A percentile compares a stretch with the other conserved stretches of the same genome.
phyloP scores from a whole-genome alignment of 1,140 invertebrate species.

The Oncopodura yosiiana region DNA sequence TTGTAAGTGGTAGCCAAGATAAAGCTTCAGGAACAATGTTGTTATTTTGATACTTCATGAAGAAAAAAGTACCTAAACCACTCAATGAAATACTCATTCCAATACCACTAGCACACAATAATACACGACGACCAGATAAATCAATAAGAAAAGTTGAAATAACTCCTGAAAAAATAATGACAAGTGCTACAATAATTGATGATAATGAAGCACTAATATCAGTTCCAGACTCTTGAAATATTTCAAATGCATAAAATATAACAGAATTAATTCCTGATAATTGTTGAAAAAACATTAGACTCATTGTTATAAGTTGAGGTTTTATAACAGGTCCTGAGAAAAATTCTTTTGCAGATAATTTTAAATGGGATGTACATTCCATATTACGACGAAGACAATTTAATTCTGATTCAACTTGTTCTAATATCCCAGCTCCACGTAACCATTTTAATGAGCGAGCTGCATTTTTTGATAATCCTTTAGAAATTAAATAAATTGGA shows the following conservation, averaged over 20 bases:
- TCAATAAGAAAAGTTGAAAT: constrained; percentile 43
- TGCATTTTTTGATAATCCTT: constrained; percentile 50
- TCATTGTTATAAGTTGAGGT: constrained; percentile 19
- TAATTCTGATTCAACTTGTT: no score
- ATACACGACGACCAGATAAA: constrained; percentile 42
- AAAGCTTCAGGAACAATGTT: constrained; percentile 16
- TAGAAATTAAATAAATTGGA: constrained; percentile 56
- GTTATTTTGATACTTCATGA: constrained; percentile 38
- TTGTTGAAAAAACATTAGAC: constrained; percentile 33
- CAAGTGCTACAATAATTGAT: constrained; percentile 42
- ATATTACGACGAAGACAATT: no score
- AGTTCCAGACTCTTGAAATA: constrained; percentile 53
- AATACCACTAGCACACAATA: constrained; percentile 44
- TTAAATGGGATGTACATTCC: no score
- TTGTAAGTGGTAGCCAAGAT: constrained; percentile 62
- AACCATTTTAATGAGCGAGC: constrained; percentile 54
- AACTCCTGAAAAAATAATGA: constrained; percentile 43
- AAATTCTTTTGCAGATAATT: no score
- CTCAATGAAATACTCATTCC: constrained; percentile 51
- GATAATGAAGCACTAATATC: constrained; percentile 44
- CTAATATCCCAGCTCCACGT: constrained; percentile 47
- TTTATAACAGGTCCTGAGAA: constrained; percentile 2
- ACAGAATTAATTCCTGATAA: constrained; percentile 39
- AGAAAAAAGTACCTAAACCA: constrained; percentile 53
- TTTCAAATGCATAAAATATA: constrained; percentile 45